A percentile compares a stretch with the other conserved stretches of the same genome.
Evolutionary conservation across 2,797 vertebrate species (phyloP).

Genomic region (Gobionotothen gibberifrons): DNA sequence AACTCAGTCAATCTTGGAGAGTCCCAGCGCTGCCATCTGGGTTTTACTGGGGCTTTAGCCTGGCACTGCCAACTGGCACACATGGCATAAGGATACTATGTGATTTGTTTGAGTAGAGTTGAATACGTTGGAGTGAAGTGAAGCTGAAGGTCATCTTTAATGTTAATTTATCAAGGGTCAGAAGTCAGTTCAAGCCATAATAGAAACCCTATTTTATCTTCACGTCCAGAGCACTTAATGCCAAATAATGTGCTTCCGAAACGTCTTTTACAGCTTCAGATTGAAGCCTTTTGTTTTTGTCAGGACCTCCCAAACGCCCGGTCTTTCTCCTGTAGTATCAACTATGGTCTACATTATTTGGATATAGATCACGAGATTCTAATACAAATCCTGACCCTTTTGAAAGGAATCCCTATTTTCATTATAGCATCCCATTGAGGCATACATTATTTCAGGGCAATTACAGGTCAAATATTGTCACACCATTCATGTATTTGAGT

Average conservation of each 20-base stretch:
- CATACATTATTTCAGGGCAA: not conserved
- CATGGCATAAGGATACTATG: constrained; percentile 68
- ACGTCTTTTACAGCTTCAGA: not conserved
- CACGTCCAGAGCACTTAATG: not conserved
- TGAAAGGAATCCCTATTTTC: constrained; percentile 2
- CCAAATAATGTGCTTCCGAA: not conserved
- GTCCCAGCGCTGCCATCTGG: constrained; percentile 69
- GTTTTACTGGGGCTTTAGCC: constrained; percentile 60
- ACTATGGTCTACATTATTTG: constrained; percentile 1
- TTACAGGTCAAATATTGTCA: no score
- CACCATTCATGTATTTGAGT: no score
- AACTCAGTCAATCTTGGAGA: constrained; percentile 73
- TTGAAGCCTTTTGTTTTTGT: not conserved
- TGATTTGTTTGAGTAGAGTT: constrained; percentile 42
- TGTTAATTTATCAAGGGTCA: constrained; percentile 9
- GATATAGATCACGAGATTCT: not conserved
- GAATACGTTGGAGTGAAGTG: constrained; percentile 22
- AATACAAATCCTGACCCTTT: constrained; percentile 9
- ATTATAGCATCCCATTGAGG: constrained; percentile 3
- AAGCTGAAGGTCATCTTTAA: constrained; percentile 6
- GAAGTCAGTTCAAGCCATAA: constrained; percentile 26
- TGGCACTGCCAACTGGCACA: constrained; percentile 61
- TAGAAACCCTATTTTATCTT: not conserved
- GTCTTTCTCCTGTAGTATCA: not conserved
- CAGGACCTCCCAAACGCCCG: not conserved